These are phyloP conservation scores for Cyclargus thomasi DNA, from an alignment of 1,140 invertebrate species.

Conservation along the genomic window DNA sequence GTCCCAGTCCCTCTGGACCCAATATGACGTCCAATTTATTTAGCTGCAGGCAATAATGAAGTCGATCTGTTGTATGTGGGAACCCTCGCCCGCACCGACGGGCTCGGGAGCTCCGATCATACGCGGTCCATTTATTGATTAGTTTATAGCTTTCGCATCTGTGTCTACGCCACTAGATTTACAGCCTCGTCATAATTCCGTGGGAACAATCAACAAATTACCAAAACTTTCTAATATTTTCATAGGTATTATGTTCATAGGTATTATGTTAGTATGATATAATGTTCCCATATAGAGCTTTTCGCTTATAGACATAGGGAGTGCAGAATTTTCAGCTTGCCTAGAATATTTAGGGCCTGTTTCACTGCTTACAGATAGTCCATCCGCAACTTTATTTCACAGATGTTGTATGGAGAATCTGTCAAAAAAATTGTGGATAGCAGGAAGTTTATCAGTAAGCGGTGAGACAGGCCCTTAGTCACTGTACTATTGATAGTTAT, in stretches of 20 bases:
- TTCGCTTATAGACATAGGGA: too few relatives aligned
- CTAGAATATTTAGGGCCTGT: too few relatives aligned
- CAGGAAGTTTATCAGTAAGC: too few relatives aligned
- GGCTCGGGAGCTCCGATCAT: constrained; percentile 39
- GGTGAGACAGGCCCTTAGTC: too few relatives aligned
- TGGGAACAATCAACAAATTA: constrained; percentile 5
- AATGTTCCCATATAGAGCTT: too few relatives aligned
- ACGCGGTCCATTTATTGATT: constrained; percentile 44
- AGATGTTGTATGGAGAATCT: too few relatives aligned
- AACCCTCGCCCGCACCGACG: constrained; percentile 20
- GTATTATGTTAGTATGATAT: too few relatives aligned
- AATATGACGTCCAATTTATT: constrained; percentile 64
- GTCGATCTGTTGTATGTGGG: constrained; percentile 60
- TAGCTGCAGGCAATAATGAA: constrained; percentile 61
- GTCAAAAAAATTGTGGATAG: too few relatives aligned
- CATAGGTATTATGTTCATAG: not conserved
- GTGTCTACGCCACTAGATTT: constrained; percentile 14
- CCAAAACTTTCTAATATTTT: not conserved
- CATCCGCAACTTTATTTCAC: too few relatives aligned
- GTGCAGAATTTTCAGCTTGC: too few relatives aligned
- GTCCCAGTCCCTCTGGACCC: constrained; percentile 53
- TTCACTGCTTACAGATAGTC: too few relatives aligned
- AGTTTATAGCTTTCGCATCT: constrained; percentile 37
- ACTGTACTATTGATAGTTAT: too few relatives aligned
- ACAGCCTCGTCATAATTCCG: constrained; percentile 16